Evolutionary conservation across 2,797 vertebrate genomes (phyloP).

Genomic region (Poecile montanus): DNA sequence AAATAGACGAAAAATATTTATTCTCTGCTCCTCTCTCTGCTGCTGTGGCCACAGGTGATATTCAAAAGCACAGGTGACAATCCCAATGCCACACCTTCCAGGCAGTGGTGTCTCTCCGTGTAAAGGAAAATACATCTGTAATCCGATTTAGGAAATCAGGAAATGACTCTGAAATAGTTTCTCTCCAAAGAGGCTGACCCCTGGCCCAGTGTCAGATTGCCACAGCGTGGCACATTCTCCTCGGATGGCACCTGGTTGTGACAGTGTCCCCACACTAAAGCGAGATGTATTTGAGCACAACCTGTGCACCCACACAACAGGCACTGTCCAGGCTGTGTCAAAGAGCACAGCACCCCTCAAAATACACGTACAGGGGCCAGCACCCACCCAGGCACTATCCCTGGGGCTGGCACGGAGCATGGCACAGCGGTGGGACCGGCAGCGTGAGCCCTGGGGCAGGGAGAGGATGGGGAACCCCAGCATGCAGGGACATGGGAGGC

Average conservation of each 20-base stretch:
- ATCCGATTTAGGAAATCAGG: not conserved
- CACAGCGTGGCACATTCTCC: not conserved
- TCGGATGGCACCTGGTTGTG: accelerated
- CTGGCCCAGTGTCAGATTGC: not conserved
- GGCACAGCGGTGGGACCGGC: accelerated
- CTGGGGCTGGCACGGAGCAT: accelerated
- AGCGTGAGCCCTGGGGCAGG: accelerated
- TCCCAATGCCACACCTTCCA: not conserved
- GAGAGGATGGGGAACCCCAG: too few relatives aligned
- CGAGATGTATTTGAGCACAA: accelerated
- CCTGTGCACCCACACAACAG: accelerated
- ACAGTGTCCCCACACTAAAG: accelerated
- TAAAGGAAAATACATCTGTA: accelerated
- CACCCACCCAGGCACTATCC: not conserved
- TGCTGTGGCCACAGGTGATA: not conserved
- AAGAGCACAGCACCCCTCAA: too few relatives aligned
- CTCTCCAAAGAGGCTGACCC: not conserved
- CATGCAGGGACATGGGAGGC: accelerated
- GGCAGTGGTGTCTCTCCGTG: accelerated
- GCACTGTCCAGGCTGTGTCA: not conserved
- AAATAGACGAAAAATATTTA: not conserved
- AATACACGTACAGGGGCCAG: not conserved
- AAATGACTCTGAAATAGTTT: not conserved
- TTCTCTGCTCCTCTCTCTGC: not conserved
- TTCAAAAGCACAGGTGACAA: not conserved